phyloP scores from a whole-genome alignment of 2,888 invertebrate species.

The Polylopha cassiicola region DNA sequence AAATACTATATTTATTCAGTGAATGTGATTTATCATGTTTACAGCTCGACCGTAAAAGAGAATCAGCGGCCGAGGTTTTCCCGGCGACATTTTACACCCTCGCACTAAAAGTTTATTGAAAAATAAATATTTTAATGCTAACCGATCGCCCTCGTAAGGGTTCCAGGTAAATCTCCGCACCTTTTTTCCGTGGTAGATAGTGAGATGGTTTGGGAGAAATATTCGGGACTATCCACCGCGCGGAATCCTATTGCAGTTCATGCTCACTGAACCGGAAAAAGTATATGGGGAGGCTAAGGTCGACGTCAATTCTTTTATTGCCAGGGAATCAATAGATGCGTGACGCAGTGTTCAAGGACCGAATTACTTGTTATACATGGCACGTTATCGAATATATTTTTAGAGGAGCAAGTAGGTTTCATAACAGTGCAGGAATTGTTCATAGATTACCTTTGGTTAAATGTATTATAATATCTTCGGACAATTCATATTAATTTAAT shows the following conservation, averaged over 20 bases:
- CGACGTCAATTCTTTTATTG: conserved; percentile 70
- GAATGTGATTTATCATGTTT: conserved; percentile 43
- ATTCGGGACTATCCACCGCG: conserved; percentile 61
- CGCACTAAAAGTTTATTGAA: conserved; percentile 43
- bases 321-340: conserved; percentile 64
- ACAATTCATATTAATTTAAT: too few relatives aligned
- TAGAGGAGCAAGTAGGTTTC: too few relatives aligned
- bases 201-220: conserved; percentile 54
- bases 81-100: conserved; percentile 35
- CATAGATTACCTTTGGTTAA: too few relatives aligned
- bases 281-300: conserved; percentile 69
- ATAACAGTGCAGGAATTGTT: too few relatives aligned
- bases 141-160: conserved; percentile 48
- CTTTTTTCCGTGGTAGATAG: conserved; percentile 47
- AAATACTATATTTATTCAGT: conserved; percentile 36
- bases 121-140: conserved; percentile 60
- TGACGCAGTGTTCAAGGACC: conserved; percentile 46
- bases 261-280: conserved; percentile 71
- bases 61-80: conserved; percentile 37
- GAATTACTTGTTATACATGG: too few relatives aligned
- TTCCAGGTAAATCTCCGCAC: conserved; percentile 63
- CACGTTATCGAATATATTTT: too few relatives aligned
- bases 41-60: conserved; percentile 40
- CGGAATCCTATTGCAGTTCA: conserved; percentile 75
- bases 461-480: too few relatives aligned